Base-by-base conservation (phyloP, 2,113 vertebrate genomes). In the Nannospalax galili region DNA sequence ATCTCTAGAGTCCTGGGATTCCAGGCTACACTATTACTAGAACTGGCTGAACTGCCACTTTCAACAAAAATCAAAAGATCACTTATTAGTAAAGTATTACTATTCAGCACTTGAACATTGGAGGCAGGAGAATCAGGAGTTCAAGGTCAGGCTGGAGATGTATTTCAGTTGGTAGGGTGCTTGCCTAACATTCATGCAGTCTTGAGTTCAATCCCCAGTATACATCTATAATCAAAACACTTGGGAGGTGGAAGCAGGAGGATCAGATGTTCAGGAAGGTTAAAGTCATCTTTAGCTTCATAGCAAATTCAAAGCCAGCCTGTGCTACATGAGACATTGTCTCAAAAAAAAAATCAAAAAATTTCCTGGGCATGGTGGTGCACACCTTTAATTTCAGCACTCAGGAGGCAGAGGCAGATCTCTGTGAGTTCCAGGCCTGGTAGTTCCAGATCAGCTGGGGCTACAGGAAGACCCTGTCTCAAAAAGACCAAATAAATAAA, bases 41-140 rank as follows among this genome's bases (percentile, higher is more conserved):
- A 37, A 7, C 69, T 30, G 35, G 45, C 35, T 95, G 65, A 93
- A 94, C 22, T 35, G 56, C 85, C n/a, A 91, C 52, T 82, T 94
- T 93, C 26, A 95, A 77, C 42, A 56, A 48, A 88, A 78, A 90
- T 8, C 67, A 80, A 95, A 94, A 77, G 64, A 65, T 40, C 32
- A 93, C 24, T 90, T 69, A 73, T 16, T 88, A 72, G 65, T n/a
- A 56, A 26, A 75, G 16, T 90, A 80, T 42, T 92, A 75, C 52
- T 67, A 65, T 22, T 48, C 74, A 70, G 22, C 45, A 26, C 35
- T 52, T 30, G 84, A 14, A 22, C 45, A 5, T 2, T 8, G 22
- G 45, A n/a, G 65, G 32, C 7, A 32, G 40, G 62, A 42, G 60
- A 10, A 65, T 28, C 16, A 65, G 37, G 11, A 45, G 17, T 32